Evolutionary conservation across 2,888 invertebrate genomes (phyloP), one percentile per base, ranked within the genome.

Genomic region (Latrodectus elegans): DNA sequence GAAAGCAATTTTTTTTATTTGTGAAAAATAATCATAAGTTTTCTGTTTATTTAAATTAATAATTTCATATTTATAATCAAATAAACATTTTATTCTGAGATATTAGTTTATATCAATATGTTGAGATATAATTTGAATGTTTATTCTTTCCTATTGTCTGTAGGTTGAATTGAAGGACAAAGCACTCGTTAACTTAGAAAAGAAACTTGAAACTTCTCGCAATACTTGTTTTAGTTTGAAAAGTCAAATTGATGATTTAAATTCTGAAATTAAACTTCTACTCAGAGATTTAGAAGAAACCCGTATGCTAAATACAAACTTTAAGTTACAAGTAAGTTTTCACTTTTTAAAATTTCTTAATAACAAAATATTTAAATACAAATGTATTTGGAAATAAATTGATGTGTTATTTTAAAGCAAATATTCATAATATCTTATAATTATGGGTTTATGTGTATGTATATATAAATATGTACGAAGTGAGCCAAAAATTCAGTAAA

Each of bases 151-250:
- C 38, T 38, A 38, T 38, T 38, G 6, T 38, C 38, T 26, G 14
- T 68, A 88, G 88, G 79, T 75, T 22, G 88, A 88, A 52, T 22
- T 88, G 26, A 88, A 88, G 38, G 88, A 88, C 64, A 74, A 68
- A 73, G 83, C 88, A 17, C 78, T 88, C 17, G 17, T 15, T 26
- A 88, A 88, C 74, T 49, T 88, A 15, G 88, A 88, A 71, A 88
- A 75, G 55, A 88, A 88, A 38, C 65, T 88, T 49, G 79, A 88
- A 51, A 8, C 64, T 14, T 82, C 88, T 55, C 82, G 88, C 52
- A 64, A 52, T 53, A 78, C 83, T 74, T 78, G 77, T 77, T n/a
- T 26, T 60, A 14, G 22, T 68, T 73, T 87, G 26, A 81, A 68
- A 72, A 22, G 73, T 22, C 17, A 87, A 60, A n/a, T 82, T n/a